phyloP scores from a whole-genome alignment of 2,113 vertebrate genomes.

The Elachura formosa region DNA sequence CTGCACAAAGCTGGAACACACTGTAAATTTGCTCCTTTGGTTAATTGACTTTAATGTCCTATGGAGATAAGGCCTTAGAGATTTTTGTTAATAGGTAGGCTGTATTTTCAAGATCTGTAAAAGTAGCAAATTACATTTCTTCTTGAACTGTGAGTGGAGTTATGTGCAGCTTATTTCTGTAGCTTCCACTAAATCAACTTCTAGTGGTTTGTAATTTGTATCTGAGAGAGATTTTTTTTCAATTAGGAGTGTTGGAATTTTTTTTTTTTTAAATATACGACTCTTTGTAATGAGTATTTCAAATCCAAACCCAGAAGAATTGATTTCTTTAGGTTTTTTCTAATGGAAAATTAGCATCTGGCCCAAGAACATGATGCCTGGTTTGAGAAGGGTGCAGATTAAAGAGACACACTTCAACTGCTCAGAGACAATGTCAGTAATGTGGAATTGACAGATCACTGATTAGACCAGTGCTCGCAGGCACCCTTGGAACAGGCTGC shows the following conservation, averaged over 20 bases:
- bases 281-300: neutral
- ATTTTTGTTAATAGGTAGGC: neutral
- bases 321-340: neutral
- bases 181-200: neutral
- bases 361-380: neutral
- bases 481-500: neutral
- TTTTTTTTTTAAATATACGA: neutral
- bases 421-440: neutral
- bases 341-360: neutral
- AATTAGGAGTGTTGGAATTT: neutral
- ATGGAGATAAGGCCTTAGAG: neutral
- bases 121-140: neutral
- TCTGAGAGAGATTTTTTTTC: neutral
- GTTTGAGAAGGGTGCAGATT: slow-evolving; percentile 1
- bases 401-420: neutral
- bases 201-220: neutral
- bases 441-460: neutral
- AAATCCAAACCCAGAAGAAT: neutral
- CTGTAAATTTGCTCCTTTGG: neutral
- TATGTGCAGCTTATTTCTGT: neutral
- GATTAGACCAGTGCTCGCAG: slow-evolving; percentile 25
- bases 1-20: neutral
- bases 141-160: neutral
- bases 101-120: neutral
- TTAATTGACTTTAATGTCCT: neutral